phyloP scores from a whole-genome alignment of 2,113 vertebrate species.

The Cheilinus undulatus region DNA sequence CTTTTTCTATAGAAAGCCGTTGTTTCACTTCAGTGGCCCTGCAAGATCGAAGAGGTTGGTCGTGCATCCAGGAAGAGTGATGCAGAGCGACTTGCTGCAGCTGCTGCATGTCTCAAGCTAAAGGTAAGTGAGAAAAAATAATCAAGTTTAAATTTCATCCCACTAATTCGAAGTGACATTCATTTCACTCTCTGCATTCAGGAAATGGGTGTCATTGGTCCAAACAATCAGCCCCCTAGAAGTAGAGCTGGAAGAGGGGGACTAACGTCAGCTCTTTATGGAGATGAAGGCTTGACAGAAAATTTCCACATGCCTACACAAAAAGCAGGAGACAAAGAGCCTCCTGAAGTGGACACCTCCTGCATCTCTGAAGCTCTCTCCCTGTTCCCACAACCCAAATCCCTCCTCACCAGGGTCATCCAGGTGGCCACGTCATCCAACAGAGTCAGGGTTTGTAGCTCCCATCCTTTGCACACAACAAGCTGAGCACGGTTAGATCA shows the following conservation, averaged over 20 bases:
- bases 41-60: slow-evolving; percentile 91
- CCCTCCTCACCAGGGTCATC: slow-evolving; percentile 88
- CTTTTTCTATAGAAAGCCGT: slow-evolving; percentile 87
- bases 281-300: slow-evolving; percentile 73
- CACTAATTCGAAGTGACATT: rapidly evolving
- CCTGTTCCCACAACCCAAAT: slow-evolving; percentile 91
- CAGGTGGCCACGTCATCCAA: slow-evolving; percentile 90
- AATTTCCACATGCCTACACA: slow-evolving; percentile 63
- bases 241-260: slow-evolving; percentile 75
- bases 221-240: slow-evolving; percentile 85
- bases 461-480: not conserved
- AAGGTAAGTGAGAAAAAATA: slow-evolving; percentile 79
- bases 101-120: slow-evolving; percentile 91
- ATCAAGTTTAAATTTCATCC: not conserved
- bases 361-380: slow-evolving; percentile 85
- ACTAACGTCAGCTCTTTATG: slow-evolving; percentile 33
- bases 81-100: slow-evolving; percentile 92
- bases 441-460: slow-evolving; percentile 84
- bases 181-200: slow-evolving; percentile 34
- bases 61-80: slow-evolving; percentile 89
- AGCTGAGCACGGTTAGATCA: not conserved
- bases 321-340: slow-evolving; percentile 61
- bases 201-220: slow-evolving; percentile 92
- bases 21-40: slow-evolving; percentile 91
- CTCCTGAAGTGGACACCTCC: slow-evolving; percentile 64